Percentiles rank a stretch among this genome's conserved stretches.
Evolutionary conservation across 2,888 invertebrate genomes (phyloP).

Genomic region (Ormyrus nitidulus): DNA sequence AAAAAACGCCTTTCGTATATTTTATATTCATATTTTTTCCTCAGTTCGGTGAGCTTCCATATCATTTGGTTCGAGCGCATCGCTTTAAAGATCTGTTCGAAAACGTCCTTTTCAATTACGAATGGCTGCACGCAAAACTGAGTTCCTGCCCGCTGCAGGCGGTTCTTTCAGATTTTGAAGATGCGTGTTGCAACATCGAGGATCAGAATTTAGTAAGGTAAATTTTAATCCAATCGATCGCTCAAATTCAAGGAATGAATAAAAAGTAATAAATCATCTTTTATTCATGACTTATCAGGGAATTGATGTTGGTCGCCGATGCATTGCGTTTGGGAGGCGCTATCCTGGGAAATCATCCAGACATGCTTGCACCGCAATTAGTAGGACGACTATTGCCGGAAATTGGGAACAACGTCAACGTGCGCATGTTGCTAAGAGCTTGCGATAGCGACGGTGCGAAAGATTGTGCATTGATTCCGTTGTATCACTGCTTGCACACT

Average conservation of each 20-base stretch:
- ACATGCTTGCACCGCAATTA: slow-evolving; percentile 97
- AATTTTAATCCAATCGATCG: neutral
- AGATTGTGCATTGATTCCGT: slow-evolving; percentile 92
- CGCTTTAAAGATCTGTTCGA: slow-evolving; percentile 93
- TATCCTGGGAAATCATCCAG: slow-evolving; percentile 91
- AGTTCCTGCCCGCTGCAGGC: slow-evolving; percentile 97
- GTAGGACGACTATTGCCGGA: slow-evolving; percentile 95
- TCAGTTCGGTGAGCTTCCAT: slow-evolving; percentile 96
- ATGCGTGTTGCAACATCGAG: slow-evolving; percentile 88
- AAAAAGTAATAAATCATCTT: neutral
- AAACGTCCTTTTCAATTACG: slow-evolving; percentile 96
- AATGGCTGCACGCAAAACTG: slow-evolving; percentile 97
- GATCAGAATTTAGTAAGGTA: slow-evolving; percentile 88
- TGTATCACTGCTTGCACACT: slow-evolving; percentile 97
- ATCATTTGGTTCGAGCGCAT: slow-evolving; percentile 93
- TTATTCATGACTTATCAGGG: slow-evolving; percentile 77
- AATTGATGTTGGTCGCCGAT: slow-evolving; percentile 94
- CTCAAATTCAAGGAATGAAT: neutral
- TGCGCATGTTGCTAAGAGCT: slow-evolving; percentile 91
- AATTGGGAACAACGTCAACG: slow-evolving; percentile 87
- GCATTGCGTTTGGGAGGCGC: slow-evolving; percentile 96
- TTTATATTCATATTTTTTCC: slow-evolving; percentile 56
- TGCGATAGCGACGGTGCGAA: slow-evolving; percentile 93
- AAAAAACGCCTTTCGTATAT: neutral
- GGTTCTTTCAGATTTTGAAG: slow-evolving; percentile 96